Base-by-base conservation (phyloP, 2,888 invertebrate species). In the Marronus borbonicus region DNA sequence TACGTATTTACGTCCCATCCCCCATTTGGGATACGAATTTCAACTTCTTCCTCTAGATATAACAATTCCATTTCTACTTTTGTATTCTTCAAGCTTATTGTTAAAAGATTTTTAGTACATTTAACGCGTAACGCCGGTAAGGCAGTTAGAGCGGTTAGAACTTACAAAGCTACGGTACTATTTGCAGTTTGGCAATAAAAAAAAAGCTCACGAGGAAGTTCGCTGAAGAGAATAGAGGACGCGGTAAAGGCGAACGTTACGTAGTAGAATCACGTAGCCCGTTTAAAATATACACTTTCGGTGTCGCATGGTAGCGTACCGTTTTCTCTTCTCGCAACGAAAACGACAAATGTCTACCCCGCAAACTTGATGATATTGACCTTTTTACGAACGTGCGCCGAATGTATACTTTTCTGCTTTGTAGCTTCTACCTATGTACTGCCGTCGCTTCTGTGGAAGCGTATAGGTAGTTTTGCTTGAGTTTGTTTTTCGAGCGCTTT, bases 241-340 rank as follows among this genome's bases (percentile, higher is more conserved):
- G 52, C 20, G 20, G 20, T 20, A 58, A 20, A 58, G 20, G 20
- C 8, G 17, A 4, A 58, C 74, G 62, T 81, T 80, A 78, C 79
- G 76, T 49, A 82, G 78, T 82, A 76, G 70, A 77, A 81, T 81
- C 82, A 82, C 82, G 82, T 82, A 82, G 58, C 80, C 77, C 81
- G 81, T 82, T 82, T 82, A 82, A 82, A 82, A 79, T 74, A 80
- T 80, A 82, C 80, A 82, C 80, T 81, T 80, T 81, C 78, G 78
- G 79, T 74, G 80, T 76, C 74, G 70, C 78, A 68, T 60, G 60
- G 20, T 79, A 62, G 58, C 65, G 60, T 78, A 79, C 55, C 20
- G 55, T 58, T 58, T 17, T 52, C 55, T 58, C 17, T 20, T 58
- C 55, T 58, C 5, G 20, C 31, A 36, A 36, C 31, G 20, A 17